Evolutionary conservation across 2,113 vertebrate species (phyloP).

Genomic region (Ondatra zibethicus): DNA sequence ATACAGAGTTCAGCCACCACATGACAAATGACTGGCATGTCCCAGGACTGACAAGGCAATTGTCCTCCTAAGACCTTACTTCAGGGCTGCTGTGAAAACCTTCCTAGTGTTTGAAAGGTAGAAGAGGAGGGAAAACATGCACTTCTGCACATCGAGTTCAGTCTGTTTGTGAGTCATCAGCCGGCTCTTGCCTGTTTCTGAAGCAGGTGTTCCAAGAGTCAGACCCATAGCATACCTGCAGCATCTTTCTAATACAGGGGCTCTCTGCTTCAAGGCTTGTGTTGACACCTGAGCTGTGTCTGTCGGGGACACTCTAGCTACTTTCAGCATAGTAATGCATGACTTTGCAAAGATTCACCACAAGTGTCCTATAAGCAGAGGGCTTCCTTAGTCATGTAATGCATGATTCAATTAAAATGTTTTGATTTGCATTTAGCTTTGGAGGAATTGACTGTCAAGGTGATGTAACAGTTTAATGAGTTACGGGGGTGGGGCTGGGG

Average conservation of each 20-base stretch:
- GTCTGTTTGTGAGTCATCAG: background rate
- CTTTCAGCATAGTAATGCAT: conserved; percentile 47
- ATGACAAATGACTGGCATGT: conserved; percentile 8
- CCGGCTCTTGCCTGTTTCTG: background rate
- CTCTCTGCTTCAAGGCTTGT: background rate
- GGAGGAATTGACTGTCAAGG: conserved; percentile 79
- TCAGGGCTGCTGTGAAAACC: conserved; percentile 21
- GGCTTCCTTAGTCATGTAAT: conserved; percentile 65
- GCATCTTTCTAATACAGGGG: background rate
- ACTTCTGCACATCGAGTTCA: background rate
- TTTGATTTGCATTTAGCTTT: conserved; percentile 79
- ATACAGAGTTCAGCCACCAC: background rate
- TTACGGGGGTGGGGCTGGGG: background rate
- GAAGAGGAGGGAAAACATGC: background rate
- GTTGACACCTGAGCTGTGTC: background rate
- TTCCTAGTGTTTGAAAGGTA: background rate
- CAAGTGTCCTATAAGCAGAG: conserved; percentile 48
- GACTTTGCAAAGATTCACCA: conserved; percentile 54
- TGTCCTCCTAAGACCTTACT: conserved; percentile 1
- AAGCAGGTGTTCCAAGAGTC: background rate
- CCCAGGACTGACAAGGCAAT: conserved; percentile 19
- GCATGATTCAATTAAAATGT: conserved; percentile 81
- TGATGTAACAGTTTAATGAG: conserved; percentile 77
- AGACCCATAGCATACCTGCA: background rate
- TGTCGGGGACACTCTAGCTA: background rate